phyloP scores from a whole-genome alignment of 2,113 vertebrate species.

The Leucoraja erinaceus region DNA sequence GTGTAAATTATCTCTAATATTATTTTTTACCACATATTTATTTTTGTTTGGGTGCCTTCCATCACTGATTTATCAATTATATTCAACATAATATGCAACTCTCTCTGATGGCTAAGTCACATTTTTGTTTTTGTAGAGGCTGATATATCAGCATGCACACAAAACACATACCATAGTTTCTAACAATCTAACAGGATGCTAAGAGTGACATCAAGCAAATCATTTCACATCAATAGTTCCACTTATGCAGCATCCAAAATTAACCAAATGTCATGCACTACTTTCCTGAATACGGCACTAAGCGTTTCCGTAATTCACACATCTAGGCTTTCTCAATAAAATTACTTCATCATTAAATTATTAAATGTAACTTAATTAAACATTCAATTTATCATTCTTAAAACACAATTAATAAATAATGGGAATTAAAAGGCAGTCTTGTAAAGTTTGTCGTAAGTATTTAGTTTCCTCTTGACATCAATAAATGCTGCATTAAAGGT shows the following conservation, averaged over 20 bases:
- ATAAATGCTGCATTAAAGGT: not conserved
- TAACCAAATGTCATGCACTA: not conserved
- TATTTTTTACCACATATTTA: not conserved
- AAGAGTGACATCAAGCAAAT: not conserved
- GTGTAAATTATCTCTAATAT: not conserved
- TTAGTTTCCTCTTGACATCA: not conserved
- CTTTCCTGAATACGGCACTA: not conserved
- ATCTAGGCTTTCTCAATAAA: not conserved
- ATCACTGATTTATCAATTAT: not conserved
- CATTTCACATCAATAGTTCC: not conserved
- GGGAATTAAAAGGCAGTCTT: not conserved
- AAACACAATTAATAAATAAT: not conserved
- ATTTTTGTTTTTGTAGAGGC: not conserved
- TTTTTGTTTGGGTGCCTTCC: not conserved
- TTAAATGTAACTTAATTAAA: not conserved
- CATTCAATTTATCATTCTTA: not conserved
- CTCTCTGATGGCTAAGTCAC: not conserved
- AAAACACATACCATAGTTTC: not conserved
- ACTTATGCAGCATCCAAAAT: not conserved
- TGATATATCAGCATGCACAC: not conserved
- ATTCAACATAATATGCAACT: slow-evolving; percentile 6
- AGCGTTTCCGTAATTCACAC: not conserved
- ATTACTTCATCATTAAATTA: not conserved
- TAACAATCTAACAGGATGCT: not conserved
- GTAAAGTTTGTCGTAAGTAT: not conserved